Evolutionary conservation across 2,113 vertebrate species (phyloP).

Genomic region (Mesoclemmys tuberculata): DNA sequence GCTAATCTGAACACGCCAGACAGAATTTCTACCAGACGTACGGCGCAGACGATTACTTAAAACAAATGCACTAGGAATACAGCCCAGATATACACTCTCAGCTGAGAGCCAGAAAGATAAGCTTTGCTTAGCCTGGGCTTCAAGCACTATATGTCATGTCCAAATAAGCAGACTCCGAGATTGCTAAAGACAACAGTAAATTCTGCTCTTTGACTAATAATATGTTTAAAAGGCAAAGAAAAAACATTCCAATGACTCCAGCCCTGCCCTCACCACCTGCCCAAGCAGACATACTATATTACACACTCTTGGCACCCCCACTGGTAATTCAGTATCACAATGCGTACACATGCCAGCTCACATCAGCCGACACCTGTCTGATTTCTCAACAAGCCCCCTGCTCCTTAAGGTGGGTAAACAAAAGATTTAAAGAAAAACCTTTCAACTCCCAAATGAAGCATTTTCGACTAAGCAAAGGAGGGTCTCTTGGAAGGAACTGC

Average conservation of each 20-base stretch:
- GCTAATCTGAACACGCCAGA: background rate
- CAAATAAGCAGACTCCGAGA: conserved; percentile 68
- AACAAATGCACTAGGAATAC: background rate
- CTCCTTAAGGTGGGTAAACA: conserved; percentile 53
- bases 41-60: conserved; percentile 2
- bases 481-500: background rate
- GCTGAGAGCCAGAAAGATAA: background rate
- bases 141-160: conserved; percentile 38
- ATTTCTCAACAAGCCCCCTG: conserved; percentile 54
- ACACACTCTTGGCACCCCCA: conserved; percentile 83
- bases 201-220: conserved; percentile 85
- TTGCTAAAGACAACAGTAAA: conserved; percentile 81
- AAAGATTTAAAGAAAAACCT: conserved; percentile 34
- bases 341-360: conserved; percentile 60
- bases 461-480: background rate
- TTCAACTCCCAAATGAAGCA: background rate
- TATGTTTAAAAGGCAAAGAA: conserved; percentile 74
- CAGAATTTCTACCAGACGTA: background rate
- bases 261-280: conserved; percentile 82
- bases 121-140: background rate
- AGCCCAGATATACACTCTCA: background rate
- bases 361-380: conserved; percentile 77
- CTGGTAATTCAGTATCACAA: conserved; percentile 75
- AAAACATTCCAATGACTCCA: conserved; percentile 78
- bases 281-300: conserved; percentile 81